These are phyloP conservation scores for Calephelis nemesis DNA, from an alignment of 1,140 invertebrate species.

Conservation along the genomic window DNA sequence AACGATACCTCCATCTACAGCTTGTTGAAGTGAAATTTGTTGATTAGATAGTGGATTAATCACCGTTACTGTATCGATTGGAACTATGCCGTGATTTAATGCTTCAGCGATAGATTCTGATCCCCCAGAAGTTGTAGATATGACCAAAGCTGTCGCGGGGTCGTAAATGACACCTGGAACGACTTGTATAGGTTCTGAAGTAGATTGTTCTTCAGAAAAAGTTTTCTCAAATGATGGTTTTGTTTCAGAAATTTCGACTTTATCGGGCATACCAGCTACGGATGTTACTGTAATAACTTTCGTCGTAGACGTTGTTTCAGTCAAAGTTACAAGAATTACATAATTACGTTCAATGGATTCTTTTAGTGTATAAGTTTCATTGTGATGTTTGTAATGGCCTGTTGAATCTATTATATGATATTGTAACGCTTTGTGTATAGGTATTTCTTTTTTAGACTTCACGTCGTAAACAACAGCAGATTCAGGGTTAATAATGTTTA, in stretches of 20 bases:
- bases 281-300: conserved; percentile 83
- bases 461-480: conserved; percentile 90
- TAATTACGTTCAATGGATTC: conserved; percentile 87
- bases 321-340: conserved; percentile 80
- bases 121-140: conserved; percentile 85
- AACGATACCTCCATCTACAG: conserved; percentile 87
- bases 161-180: conserved; percentile 86
- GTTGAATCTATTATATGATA: conserved; percentile 88
- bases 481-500: conserved; percentile 90
- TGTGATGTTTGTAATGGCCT: conserved; percentile 84
- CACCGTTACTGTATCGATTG: conserved; percentile 85
- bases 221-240: conserved; percentile 40
- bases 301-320: conserved; percentile 63
- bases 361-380: conserved; percentile 85
- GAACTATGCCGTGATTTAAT: conserved; percentile 83
- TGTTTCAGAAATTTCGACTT: conserved; percentile 82
- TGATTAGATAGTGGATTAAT: conserved; percentile 86
- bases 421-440: conserved; percentile 87
- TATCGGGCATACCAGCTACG: conserved; percentile 82
- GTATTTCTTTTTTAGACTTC: conserved; percentile 84
- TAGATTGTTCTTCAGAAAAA: conserved; percentile 75
- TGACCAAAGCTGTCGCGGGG: conserved; percentile 85
- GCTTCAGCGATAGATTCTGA: conserved; percentile 85
- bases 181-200: conserved; percentile 84
- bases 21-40: conserved; percentile 87